phyloP scores from a whole-genome alignment of 2,888 invertebrate genomes.

The Eupeodes luniger region DNA sequence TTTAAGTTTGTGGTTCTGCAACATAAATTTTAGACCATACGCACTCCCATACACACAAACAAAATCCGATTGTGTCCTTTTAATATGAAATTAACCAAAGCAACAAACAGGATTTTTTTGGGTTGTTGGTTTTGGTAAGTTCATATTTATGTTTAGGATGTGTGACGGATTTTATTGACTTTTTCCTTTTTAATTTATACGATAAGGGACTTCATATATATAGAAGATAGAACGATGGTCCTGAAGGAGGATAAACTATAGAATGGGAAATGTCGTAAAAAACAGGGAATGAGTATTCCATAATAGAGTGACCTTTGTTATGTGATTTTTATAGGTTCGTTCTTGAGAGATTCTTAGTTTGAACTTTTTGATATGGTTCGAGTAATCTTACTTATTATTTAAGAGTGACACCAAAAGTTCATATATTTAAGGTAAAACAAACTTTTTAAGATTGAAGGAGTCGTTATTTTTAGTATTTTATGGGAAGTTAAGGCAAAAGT shows the following conservation, averaged over 20 bases:
- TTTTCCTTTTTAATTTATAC: conserved; percentile 32
- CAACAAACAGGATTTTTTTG: conserved; percentile 29
- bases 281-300: neutral
- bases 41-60: conserved; percentile 59
- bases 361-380: too few relatives aligned
- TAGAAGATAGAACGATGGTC: neutral
- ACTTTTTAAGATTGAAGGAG: too few relatives aligned
- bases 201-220: neutral
- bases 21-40: conserved; percentile 66
- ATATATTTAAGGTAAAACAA: too few relatives aligned
- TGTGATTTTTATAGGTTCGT: neutral
- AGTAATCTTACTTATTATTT: too few relatives aligned
- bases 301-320: neutral
- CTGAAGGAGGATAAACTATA: neutral
- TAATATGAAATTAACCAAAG: conserved; percentile 70
- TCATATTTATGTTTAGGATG: conserved; percentile 45
- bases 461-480: too few relatives aligned
- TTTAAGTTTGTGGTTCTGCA: conserved; percentile 74
- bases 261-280: neutral
- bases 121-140: conserved; percentile 45
- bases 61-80: conserved; percentile 63
- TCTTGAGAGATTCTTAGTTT: neutral
- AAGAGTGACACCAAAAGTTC: too few relatives aligned
- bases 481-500: too few relatives aligned
- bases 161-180: conserved; percentile 53